Evolutionary conservation across 2,113 vertebrate species (phyloP), one percentile per base, ranked within the genome.

Genomic region (Pluvialis apricaria): DNA sequence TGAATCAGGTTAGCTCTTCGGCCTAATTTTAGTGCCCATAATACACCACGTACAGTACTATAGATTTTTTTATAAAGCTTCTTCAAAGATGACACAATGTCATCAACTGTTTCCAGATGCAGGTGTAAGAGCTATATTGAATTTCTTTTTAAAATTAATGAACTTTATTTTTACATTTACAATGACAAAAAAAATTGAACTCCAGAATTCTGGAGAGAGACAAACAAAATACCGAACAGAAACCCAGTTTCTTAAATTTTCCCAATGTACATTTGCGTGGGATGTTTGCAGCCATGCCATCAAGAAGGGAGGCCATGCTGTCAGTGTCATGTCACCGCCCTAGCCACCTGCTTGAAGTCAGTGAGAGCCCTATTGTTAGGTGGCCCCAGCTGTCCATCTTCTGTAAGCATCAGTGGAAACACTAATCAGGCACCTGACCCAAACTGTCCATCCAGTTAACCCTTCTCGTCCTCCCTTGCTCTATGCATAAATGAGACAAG

Each of bases 351-450:
- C 80, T 77, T 20, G 2, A 40, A 64, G 65, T 12, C 65, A 45
- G 25, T 4, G 7, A 38, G n/a, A 91, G 26, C 49, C 44, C 1
- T 0, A 1, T 1, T 40, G 57, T 55, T 49, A 61, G 62, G 31
- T 61, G 36, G 32, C 49, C 45, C 24, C 58, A 73, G 34, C 5
- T 29, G 28, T 36, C 34, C 36, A 21, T 45, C 61, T 66, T 49
- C 47, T 45, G 36, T 16, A 54, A 34, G 20, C 16, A 83, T 34
- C 62, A 42, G 32, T 38, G 51, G 77, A 69, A 89, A 29, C 31
- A 25, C 52, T 70, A 20, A 58, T 51, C 29, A 24, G 28, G 69
- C 57, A 10, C 26, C 38, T 60, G 73, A 82, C 32, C 38, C 19
- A 49, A 70, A 40, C 31, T 70, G 21, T 18, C 62, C 20, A 32